phyloP scores from a whole-genome alignment of 2,113 vertebrate genomes.

The Morone saxatilis region DNA sequence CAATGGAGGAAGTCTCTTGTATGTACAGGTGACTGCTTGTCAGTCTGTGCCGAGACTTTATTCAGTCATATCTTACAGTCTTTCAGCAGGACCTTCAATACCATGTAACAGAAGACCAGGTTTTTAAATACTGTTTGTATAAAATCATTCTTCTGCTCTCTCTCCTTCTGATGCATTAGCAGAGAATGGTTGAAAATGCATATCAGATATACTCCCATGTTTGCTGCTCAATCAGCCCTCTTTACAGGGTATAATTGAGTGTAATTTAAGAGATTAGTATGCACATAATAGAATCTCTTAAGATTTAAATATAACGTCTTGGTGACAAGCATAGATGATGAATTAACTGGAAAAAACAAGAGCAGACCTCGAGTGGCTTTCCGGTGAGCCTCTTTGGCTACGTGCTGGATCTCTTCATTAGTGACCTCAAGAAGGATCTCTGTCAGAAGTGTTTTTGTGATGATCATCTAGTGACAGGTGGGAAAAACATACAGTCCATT shows the following conservation, averaged over 20 bases:
- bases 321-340: slow-evolving; percentile 65
- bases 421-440: slow-evolving; percentile 98
- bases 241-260: slow-evolving; percentile 46
- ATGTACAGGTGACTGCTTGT: slow-evolving; percentile 46
- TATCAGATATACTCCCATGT: slow-evolving; percentile 42
- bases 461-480: slow-evolving; percentile 87
- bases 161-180: slow-evolving; percentile 80
- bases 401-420: slow-evolving; percentile 95
- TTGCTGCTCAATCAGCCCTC: slow-evolving; percentile 33
- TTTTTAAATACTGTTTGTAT: slow-evolving; percentile 48
- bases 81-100: slow-evolving; percentile 59
- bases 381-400: slow-evolving; percentile 94
- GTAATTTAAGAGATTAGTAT: slow-evolving; percentile 8
- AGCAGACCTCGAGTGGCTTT: slow-evolving; percentile 98
- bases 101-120: slow-evolving; percentile 36
- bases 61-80: slow-evolving; percentile 51
- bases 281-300: slow-evolving; percentile 52
- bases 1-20: slow-evolving; percentile 54
- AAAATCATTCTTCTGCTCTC: slow-evolving; percentile 53
- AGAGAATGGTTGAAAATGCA: slow-evolving; percentile 77
- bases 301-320: slow-evolving; percentile 58
- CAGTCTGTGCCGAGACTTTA: slow-evolving; percentile 55
- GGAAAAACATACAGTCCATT: background rate
- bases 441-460: slow-evolving; percentile 97
- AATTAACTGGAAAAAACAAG: slow-evolving; percentile 64